phyloP scores from a whole-genome alignment of 2,888 invertebrate species.

The Anthophora plumipes region DNA sequence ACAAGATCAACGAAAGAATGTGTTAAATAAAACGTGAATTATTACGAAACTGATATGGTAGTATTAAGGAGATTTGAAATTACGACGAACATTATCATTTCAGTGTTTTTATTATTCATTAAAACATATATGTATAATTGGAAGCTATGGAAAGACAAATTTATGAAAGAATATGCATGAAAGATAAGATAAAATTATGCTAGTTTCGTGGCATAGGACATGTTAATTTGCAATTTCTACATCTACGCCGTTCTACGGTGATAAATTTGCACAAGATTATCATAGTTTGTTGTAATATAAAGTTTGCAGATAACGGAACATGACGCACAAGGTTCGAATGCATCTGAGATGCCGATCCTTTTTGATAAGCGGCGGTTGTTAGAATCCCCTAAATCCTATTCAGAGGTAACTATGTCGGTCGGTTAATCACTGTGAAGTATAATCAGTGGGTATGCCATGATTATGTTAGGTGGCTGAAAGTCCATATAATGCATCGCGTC shows the following conservation, averaged over 20 bases:
- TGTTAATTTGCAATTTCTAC: not conserved
- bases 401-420: slow-evolving; percentile 22
- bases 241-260: not conserved
- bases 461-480: slow-evolving; percentile 49
- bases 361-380: slow-evolving; percentile 25
- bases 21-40: too few species aligned
- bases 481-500: slow-evolving; percentile 60
- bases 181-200: too few species aligned
- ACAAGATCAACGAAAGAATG: too few species aligned
- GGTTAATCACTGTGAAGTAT: slow-evolving; percentile 64
- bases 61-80: too few species aligned
- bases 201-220: not conserved
- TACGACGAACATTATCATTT: too few species aligned
- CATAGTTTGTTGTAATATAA: not conserved
- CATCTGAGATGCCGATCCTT: slow-evolving; percentile 26
- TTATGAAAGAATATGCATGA: too few species aligned
- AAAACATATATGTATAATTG: too few species aligned
- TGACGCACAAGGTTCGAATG: not conserved
- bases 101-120: too few species aligned
- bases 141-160: too few species aligned
- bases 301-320: not conserved
- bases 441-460: slow-evolving; percentile 57
- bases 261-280: not conserved
- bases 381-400: slow-evolving; percentile 44
- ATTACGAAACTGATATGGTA: too few species aligned